Conservation (phyloP, 2,797 vertebrate genomes). For the Hypotaenidia okinawae region DNA sequence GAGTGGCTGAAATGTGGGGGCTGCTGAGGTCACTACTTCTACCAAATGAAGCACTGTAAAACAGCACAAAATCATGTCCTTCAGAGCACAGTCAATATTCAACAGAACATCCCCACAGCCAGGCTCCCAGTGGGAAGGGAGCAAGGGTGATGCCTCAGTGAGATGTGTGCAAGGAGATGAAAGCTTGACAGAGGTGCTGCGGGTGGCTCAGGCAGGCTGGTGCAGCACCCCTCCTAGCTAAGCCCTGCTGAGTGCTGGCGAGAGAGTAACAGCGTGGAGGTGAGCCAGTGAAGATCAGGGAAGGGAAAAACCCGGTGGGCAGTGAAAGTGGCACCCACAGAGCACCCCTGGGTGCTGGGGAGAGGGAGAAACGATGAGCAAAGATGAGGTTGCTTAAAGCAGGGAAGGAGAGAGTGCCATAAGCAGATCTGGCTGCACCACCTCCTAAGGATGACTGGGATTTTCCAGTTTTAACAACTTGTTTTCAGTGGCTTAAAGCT, state of each 20-base stretch:
- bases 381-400: constrained; percentile 20
- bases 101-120: constrained; percentile 2
- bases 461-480: not conserved
- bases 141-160: not conserved
- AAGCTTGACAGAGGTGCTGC: fast-evolving
- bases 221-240: not conserved
- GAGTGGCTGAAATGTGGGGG: constrained; percentile 80
- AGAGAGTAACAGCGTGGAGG: fast-evolving
- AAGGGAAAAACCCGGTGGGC: not conserved
- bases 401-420: not conserved
- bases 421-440: not conserved
- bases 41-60: constrained; percentile 81
- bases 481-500: not conserved
- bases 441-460: not conserved
- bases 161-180: not conserved
- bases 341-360: not conserved
- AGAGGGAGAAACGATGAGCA: not conserved
- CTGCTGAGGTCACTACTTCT: constrained; percentile 79
- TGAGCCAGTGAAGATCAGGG: not conserved
- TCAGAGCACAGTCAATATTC: constrained; percentile 61
- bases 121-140: not conserved
- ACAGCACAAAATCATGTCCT: constrained; percentile 75
- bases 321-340: not conserved
- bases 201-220: not conserved
- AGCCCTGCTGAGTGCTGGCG: not conserved